A percentile compares a stretch with the other conserved stretches of the same genome.
These are phyloP conservation scores for Carollia perspicillata DNA, from an alignment of 2,113 vertebrate genomes.

Conservation along the genomic window DNA sequence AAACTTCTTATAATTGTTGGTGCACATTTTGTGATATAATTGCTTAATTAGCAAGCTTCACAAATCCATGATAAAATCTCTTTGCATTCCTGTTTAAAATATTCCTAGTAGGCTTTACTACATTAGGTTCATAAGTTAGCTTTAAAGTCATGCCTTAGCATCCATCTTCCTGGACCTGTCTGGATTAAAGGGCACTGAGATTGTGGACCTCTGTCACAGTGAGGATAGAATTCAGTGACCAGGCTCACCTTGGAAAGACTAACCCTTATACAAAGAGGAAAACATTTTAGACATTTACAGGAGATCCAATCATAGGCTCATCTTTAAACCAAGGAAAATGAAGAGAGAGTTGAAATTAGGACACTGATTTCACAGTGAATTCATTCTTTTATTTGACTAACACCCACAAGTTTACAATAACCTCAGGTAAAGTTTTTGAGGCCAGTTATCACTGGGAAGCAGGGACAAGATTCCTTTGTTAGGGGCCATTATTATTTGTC, in stretches of 20 bases:
- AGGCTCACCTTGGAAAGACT: accelerated
- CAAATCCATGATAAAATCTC: neutral
- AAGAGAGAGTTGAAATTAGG: neutral
- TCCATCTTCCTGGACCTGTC: neutral
- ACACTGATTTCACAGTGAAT: neutral
- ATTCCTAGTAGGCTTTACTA: neutral
- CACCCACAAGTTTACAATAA: neutral
- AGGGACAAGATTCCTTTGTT: neutral
- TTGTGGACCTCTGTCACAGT: accelerated
- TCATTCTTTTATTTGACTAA: neutral
- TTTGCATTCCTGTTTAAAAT: neutral
- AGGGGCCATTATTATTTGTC: accelerated
- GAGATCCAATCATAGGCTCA: neutral
- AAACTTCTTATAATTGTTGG: accelerated
- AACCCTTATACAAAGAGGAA: neutral
- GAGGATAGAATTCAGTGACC: no score
- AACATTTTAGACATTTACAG: neutral
- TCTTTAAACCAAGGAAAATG: neutral
- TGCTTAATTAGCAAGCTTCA: neutral
- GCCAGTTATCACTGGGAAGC: neutral
- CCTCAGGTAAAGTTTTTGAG: neutral
- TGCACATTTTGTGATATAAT: neutral
- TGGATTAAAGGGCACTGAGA: no score
- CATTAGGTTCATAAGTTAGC: neutral
- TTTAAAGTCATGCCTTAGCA: neutral